phyloP scores from a whole-genome alignment of 2,113 vertebrate species.

The Malurus alboscapulatus region DNA sequence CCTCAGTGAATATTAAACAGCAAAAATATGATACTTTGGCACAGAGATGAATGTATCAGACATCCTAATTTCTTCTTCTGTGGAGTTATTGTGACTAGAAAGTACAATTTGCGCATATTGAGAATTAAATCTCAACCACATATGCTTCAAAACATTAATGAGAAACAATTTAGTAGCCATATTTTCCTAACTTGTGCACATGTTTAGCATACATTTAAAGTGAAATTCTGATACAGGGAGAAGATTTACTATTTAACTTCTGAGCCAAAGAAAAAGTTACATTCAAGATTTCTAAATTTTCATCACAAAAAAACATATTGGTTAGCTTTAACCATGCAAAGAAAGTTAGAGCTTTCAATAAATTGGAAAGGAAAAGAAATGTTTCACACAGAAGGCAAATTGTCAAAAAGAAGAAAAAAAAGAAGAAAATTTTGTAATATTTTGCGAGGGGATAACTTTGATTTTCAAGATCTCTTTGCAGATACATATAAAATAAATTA shows the following conservation, averaged over 20 bases:
- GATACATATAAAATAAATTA: background rate
- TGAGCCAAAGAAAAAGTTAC: background rate
- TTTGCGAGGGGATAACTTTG: conserved; percentile 7
- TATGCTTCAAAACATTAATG: background rate
- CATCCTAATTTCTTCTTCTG: background rate
- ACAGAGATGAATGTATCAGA: background rate
- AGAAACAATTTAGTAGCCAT: background rate
- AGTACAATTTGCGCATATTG: background rate
- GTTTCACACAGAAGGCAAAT: background rate
- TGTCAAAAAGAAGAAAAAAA: background rate
- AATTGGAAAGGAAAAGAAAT: background rate
- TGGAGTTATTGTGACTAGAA: background rate
- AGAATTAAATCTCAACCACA: background rate
- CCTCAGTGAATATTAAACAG: background rate
- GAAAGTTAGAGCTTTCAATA: background rate
- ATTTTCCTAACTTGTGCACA: background rate
- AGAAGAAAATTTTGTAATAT: background rate
- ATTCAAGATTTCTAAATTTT: background rate
- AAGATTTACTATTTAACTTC: background rate
- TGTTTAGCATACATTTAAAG: background rate
- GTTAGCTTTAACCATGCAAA: background rate
- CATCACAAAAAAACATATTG: background rate
- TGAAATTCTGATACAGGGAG: background rate
- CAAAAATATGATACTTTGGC: background rate
- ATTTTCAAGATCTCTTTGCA: conserved; percentile 32